Evolutionary conservation across 2,888 invertebrate species (phyloP).

Genomic region (Bruchidius siliquastri): DNA sequence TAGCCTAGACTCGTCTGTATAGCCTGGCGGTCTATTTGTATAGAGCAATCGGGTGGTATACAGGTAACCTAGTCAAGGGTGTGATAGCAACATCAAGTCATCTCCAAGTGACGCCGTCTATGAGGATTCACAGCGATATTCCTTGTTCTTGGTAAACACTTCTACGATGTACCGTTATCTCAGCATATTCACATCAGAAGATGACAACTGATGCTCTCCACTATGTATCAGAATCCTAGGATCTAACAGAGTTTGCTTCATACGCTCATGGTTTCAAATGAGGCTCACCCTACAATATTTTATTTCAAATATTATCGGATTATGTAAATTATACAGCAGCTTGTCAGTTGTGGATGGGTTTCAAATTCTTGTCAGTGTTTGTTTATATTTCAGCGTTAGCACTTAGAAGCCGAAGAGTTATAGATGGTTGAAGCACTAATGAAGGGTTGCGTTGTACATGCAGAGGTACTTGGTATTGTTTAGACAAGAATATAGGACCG

Average conservation of each 20-base stretch:
- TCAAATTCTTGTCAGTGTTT: neutral
- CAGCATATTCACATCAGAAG: no score
- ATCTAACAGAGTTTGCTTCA: neutral
- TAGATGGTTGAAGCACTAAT: neutral
- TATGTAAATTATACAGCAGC: neutral
- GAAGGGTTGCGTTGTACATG: neutral
- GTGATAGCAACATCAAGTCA: no score
- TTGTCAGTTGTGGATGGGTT: neutral
- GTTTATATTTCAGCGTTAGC: neutral
- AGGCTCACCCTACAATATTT: neutral
- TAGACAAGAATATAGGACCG: neutral
- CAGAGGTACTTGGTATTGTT: neutral
- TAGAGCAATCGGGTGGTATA: no score
- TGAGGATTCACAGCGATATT: no score
- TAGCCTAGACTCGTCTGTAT: no score
- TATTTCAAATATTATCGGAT: neutral
- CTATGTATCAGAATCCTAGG: no score
- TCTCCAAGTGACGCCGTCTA: no score
- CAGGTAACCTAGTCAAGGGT: no score
- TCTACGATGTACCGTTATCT: no score
- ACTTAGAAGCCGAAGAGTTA: neutral
- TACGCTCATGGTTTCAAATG: neutral
- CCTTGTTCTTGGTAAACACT: no score
- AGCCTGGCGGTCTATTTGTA: no score
- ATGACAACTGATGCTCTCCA: no score